Evolutionary conservation across 2,888 invertebrate species (phyloP).

Genomic region (Drosophila paranaensis): DNA sequence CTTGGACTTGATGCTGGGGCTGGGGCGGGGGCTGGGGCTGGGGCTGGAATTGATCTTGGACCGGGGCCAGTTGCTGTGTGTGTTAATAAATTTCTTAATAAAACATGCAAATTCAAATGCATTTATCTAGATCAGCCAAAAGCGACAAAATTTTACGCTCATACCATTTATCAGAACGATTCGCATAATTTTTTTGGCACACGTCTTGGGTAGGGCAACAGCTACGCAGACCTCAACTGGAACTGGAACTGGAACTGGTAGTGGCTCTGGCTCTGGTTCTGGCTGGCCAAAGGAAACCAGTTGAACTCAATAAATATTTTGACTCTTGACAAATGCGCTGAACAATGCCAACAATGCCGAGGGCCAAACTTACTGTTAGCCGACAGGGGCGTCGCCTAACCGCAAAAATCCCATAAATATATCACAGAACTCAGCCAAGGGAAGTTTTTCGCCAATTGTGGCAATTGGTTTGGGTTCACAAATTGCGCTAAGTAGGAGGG

Average conservation of each 20-base stretch:
- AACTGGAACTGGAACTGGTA: background rate
- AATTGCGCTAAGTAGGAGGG: constrained; percentile 49
- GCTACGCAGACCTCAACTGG: constrained; percentile 5
- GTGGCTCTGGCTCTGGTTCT: background rate
- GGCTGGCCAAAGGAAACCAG: constrained; percentile 48
- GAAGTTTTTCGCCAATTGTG: constrained; percentile 33
- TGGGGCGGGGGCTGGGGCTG: constrained; percentile 7
- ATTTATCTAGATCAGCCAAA: constrained; percentile 82
- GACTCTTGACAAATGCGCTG: constrained; percentile 76
- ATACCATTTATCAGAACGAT: constrained; percentile 75
- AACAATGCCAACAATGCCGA: constrained; percentile 53
- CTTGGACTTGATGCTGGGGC: constrained; percentile 10
- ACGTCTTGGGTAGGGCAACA: constrained; percentile 63
- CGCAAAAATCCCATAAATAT: constrained; percentile 66
- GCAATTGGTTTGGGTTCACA: constrained; percentile 28
- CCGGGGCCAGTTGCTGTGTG: constrained; percentile 46
- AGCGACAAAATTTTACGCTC: constrained; percentile 80
- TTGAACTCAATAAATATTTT: constrained; percentile 83
- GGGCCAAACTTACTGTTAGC: constrained; percentile 39
- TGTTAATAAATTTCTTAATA: constrained; percentile 81
- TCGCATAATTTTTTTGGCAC: constrained; percentile 70
- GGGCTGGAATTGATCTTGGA: constrained; percentile 30
- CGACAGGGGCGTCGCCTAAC: constrained; percentile 59
- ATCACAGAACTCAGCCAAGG: constrained; percentile 29
- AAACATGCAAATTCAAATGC: constrained; percentile 81